These are phyloP conservation scores for Mallotus villosus DNA, from an alignment of 2,797 vertebrate species.

Conservation along the genomic window DNA sequence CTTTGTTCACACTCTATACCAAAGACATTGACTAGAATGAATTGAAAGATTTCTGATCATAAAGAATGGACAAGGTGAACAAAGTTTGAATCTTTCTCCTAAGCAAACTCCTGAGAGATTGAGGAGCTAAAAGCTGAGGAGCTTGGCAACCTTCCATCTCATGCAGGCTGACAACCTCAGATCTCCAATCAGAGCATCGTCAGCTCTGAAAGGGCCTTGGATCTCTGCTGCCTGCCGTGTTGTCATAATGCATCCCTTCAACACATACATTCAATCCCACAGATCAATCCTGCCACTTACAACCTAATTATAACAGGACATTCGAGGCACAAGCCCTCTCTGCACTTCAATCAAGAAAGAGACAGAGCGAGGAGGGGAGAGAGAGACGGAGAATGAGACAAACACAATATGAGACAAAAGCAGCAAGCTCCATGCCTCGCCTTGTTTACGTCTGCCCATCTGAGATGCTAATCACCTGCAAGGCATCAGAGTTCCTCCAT, in stretches of 20 bases:
- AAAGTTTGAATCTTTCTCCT: constrained; percentile 4
- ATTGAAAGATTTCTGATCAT: background rate
- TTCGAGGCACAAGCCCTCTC: background rate
- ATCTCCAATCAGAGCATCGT: constrained; percentile 51
- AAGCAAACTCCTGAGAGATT: constrained; percentile 29
- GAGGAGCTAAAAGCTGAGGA: constrained; percentile 33
- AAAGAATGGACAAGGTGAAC: constrained; percentile 15
- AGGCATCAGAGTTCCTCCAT: background rate
- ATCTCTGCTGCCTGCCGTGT: constrained; percentile 27
- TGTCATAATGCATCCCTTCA: constrained; percentile 38
- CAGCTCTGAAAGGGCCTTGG: constrained; percentile 18
- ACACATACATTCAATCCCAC: constrained; percentile 4
- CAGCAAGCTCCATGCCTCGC: background rate
- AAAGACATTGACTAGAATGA: background rate
- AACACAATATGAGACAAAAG: background rate
- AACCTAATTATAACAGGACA: constrained; percentile 24
- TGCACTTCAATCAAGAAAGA: background rate
- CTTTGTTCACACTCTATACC: background rate
- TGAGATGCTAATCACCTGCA: background rate
- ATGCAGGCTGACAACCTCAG: constrained; percentile 31
- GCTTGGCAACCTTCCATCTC: background rate
- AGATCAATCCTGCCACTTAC: constrained; percentile 29
- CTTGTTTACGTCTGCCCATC: background rate
- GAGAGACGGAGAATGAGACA: background rate
- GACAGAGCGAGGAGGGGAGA: background rate